Evolutionary conservation across 2,113 vertebrate species (phyloP), one percentile per base, ranked within the genome.

Genomic region (Noturus placidus): DNA sequence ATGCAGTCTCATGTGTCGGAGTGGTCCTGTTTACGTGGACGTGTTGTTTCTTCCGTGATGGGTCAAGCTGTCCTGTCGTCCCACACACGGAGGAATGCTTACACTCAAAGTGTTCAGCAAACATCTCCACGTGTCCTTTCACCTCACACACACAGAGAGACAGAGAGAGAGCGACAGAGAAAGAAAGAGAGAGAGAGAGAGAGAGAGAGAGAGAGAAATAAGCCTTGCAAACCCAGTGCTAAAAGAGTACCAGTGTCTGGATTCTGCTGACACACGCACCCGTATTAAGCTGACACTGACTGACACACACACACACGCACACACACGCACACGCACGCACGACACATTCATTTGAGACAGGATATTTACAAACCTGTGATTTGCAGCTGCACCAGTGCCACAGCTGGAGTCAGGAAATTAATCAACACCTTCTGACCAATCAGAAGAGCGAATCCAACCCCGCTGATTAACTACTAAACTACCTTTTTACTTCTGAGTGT

Each of bases 71-170:
- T 76, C 57, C 88, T 54, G 61, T 78, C 89, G 79, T 87, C 90
- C 90, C 89, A 91, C 89, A 83, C 61, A 91, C 42, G 86, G 82
- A 88, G 88, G 85, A 91, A 91, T 91, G 88, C 78, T 46, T 70
- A 85, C 70, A 46, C 83, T 59, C 35, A 15, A 46, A 54, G 25
- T 4, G 14, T 59, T 69, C 46, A 81, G 86, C 78, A 90, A 82
- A 90, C 70, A 88, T 35, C 46, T 38, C 56, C 33, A 14, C 50
- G 5, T 11, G 22, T n/a, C 22, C 25, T 59, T 50, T 52, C 82
- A 67, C 74, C 57, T 54, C 74, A 78, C 82, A 69, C 2, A 38
- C 83, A 72, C n/a, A 63, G 2, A 46, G 33, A 77, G 56, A 80
- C 42, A 86, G n/a, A 38, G n/a, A 56, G n/a, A 79, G 46, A 69